Percentiles rank a stretch among this genome's conserved stretches.
Conservation (phyloP, 2,888 invertebrate genomes). For the Parnassius orleans region DNA sequence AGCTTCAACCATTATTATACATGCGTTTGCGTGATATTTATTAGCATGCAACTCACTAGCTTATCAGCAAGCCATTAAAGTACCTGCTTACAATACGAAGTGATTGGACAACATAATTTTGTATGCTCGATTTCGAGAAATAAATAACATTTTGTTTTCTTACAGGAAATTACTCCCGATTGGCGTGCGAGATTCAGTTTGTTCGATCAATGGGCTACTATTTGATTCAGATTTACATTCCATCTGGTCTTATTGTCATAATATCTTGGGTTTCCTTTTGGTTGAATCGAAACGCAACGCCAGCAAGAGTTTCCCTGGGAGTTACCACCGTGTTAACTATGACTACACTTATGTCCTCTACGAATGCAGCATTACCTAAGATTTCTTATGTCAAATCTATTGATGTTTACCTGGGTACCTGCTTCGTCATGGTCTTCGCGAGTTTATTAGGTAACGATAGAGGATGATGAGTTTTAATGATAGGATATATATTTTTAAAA, state of each 20-base stretch:
- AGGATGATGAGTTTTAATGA: not conserved
- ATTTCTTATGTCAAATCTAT: conserved; percentile 99
- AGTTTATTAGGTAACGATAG: conserved; percentile 91
- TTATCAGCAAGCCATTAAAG: conserved; percentile 11
- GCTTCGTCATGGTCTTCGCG: conserved; percentile 99
- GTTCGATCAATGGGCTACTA: conserved; percentile 99
- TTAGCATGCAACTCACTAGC: conserved; percentile 46
- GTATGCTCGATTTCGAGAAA: not conserved
- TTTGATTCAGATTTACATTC: conserved; percentile 98
- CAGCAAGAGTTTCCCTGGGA: conserved; percentile 95
- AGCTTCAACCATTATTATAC: conserved; percentile 26
- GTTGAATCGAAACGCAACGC: conserved; percentile 97
- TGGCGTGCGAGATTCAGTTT: conserved; percentile 98
- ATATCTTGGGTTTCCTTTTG: conserved; percentile 99
- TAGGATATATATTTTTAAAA: not conserved
- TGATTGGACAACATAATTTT: not conserved
- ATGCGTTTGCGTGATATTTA: conserved; percentile 30
- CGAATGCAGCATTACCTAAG: conserved; percentile 97
- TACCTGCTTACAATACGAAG: no score
- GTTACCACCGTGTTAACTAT: conserved; percentile 98
- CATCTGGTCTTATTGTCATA: conserved; percentile 97
- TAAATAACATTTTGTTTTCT: conserved; percentile 33
- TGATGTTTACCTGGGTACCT: conserved; percentile 97
- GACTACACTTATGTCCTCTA: conserved; percentile 98
- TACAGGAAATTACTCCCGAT: conserved; percentile 96